Evolutionary conservation across 2,888 invertebrate genomes (phyloP).

Genomic region (Cosmia pyralina): DNA sequence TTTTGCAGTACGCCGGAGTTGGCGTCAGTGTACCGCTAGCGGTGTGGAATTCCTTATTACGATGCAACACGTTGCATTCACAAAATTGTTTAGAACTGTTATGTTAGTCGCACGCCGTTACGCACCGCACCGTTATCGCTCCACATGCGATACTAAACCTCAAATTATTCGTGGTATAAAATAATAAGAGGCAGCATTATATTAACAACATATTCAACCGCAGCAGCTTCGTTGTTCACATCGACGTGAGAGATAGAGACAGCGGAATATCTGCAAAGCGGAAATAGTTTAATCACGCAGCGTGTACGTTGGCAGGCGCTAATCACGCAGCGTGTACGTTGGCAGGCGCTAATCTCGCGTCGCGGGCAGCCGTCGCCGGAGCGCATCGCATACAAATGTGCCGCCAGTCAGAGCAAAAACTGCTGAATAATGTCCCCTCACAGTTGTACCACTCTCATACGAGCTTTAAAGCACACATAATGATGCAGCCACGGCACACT

Average conservation of each 20-base stretch:
- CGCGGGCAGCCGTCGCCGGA: constrained; percentile 81
- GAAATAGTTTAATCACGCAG: constrained; percentile 86
- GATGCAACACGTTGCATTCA: constrained; percentile 80
- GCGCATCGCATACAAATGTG: constrained; percentile 88
- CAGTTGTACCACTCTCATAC: constrained; percentile 73
- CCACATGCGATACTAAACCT: constrained; percentile 55
- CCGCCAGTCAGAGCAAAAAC: constrained; percentile 82
- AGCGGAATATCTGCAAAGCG: constrained; percentile 76
- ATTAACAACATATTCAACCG: constrained; percentile 50
- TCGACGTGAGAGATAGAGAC: constrained; percentile 64
- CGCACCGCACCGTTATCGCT: constrained; percentile 68
- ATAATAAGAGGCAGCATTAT: constrained; percentile 43
- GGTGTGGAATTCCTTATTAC: constrained; percentile 82
- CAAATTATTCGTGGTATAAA: constrained; percentile 46
- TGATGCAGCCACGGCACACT: constrained; percentile 81
- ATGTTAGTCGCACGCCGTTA: constrained; percentile 66
- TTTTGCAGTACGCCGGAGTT: constrained; percentile 76
- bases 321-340: constrained; percentile 81
- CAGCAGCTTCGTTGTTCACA: constrained; percentile 46
- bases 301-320: constrained; percentile 79
- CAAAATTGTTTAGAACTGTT: constrained; percentile 74
- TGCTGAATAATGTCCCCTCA: constrained; percentile 86
- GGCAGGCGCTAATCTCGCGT: constrained; percentile 85
- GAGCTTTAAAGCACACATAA: constrained; percentile 81
- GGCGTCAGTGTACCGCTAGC: constrained; percentile 76